Evolutionary conservation across 2,797 vertebrate species (phyloP), one percentile per base, ranked within the genome.

Genomic region (Danionella dracula): DNA sequence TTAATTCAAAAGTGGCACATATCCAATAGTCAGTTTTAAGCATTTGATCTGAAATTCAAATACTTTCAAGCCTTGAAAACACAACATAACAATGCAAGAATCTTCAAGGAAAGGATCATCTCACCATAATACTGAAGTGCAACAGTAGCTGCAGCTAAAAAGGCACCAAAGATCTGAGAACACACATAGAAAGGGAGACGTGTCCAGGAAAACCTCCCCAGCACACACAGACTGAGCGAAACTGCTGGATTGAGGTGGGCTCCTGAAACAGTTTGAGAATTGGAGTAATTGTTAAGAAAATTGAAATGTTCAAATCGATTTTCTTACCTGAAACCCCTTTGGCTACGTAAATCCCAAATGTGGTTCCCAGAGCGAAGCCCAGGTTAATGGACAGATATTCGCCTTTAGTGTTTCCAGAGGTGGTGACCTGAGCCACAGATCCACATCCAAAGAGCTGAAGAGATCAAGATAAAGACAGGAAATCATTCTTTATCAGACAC

Each of bases 191-290:
- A 84, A 0, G 88, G 89, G 4, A 95, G 76, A 45, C 88, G 90
- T 17, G 4, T 70, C 92, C 91, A 92, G 0, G 84, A 42, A 12
- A 94, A 81, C 11, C 86, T 81, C 40, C 95, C 93, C 48, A 94
- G 16, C 1, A 88, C 10, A 4, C 91, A 97, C 53, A 89, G 66
- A 50, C 90, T 87, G 42, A 97, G 78, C 12, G 91, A 89, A 2
- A 98, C 85, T 0, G 94, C 92, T 0, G 92, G 91, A 2, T 98
- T 98, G 86, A 98, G 87, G 23, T 97, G 96, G 69, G 91, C 95
- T n/a, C 94, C 95, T 94, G 4, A 44, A 19, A 56, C 12, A 48
- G 23, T 27, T 27, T 6, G 23, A 27, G 6, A 27, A 6, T 27
- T 3, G 6, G 6, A 6, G 23, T 27, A n/a, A n/a, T n/a, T n/a